Evolutionary conservation across 2,797 vertebrate species (phyloP).

Genomic region (Urocyon cinereoargenteus): DNA sequence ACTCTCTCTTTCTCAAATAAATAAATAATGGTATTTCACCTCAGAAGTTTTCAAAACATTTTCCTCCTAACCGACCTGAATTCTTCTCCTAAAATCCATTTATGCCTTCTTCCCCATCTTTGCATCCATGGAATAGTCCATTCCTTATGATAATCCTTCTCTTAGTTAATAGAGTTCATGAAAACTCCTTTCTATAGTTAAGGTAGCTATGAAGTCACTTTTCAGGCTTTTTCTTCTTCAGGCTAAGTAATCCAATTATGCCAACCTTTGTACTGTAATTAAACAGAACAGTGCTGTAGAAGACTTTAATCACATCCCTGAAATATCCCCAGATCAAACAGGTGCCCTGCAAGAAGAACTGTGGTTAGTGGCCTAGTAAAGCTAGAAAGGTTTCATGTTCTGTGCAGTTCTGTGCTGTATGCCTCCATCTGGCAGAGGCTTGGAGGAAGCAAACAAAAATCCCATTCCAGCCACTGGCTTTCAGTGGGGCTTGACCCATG

Average conservation of each 20-base stretch:
- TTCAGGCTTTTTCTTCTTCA: slow-evolving; percentile 31
- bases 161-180: background rate
- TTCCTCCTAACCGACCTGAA: background rate
- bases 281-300: slow-evolving; percentile 55
- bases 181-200: slow-evolving; percentile 45
- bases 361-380: slow-evolving; percentile 3
- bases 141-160: background rate
- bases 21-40: background rate
- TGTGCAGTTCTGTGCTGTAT: background rate
- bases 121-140: background rate
- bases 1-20: background rate
- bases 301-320: slow-evolving; percentile 61
- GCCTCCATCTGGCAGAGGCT: slow-evolving; percentile 34
- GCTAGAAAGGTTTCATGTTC: slow-evolving; percentile 4
- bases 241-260: slow-evolving; percentile 41
- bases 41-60: background rate
- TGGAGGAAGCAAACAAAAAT: background rate
- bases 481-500: background rate
- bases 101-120: background rate
- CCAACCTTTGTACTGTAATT: slow-evolving; percentile 60
- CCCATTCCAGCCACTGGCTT: background rate
- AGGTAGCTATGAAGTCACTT: slow-evolving; percentile 2
- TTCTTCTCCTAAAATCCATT: background rate
- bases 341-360: slow-evolving; percentile 9
- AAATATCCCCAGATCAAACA: slow-evolving; percentile 37